These are phyloP conservation scores for Cistogaster globosa DNA, from an alignment of 2,888 invertebrate species.

Conservation along the genomic window DNA sequence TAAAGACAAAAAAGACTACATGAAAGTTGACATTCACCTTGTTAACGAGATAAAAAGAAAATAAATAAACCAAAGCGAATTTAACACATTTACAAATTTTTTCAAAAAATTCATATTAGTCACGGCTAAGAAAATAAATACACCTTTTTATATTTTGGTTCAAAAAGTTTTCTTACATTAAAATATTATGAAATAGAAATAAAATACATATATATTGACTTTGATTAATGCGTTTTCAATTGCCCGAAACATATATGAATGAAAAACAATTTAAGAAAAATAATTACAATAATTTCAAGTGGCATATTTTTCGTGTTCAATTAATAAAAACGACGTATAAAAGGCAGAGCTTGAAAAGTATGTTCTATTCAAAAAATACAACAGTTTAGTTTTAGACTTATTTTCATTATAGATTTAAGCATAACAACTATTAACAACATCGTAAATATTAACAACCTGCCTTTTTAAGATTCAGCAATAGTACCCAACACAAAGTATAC, in stretches of 20 bases:
- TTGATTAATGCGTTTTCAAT: slow-evolving; percentile 59
- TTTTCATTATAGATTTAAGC: too few species aligned
- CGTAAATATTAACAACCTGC: too few species aligned
- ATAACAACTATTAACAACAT: too few species aligned
- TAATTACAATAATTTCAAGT: slow-evolving; percentile 45
- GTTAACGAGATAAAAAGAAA: slow-evolving; percentile 36
- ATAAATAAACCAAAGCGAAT: slow-evolving; percentile 4
- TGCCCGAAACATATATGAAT: slow-evolving; percentile 10
- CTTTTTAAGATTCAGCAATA: too few species aligned
- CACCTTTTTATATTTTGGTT: not conserved
- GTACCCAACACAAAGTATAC: too few species aligned
- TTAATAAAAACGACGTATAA: not conserved
- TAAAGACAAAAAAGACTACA: slow-evolving; percentile 32
- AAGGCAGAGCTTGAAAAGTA: not conserved
- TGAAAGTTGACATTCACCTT: slow-evolving; percentile 66
- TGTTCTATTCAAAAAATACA: too few species aligned
- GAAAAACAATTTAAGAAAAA: not conserved
- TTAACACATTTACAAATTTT: not conserved
- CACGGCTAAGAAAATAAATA: not conserved
- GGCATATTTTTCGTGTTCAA: slow-evolving; percentile 47
- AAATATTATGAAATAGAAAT: too few species aligned
- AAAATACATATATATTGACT: not conserved
- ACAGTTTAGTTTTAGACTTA: too few species aligned
- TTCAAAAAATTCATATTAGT: slow-evolving; percentile 30
- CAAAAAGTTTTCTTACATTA: too few species aligned